These are phyloP conservation scores for Leucophenga montana DNA, from an alignment of 2,888 invertebrate species.

Conservation along the genomic window DNA sequence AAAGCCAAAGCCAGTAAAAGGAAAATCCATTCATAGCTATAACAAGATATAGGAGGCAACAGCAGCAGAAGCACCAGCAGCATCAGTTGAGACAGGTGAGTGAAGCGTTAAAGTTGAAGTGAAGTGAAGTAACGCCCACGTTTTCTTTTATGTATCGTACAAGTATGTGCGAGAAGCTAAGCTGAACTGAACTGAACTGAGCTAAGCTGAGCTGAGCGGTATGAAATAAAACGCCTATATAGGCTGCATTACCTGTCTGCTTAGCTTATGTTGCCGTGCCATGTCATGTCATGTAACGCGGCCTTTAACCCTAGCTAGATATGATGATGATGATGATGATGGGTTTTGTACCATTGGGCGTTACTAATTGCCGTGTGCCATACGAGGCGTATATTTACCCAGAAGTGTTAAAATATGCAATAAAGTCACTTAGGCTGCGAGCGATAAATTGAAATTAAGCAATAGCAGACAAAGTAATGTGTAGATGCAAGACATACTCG, in stretches of 20 bases:
- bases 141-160: too few relatives aligned
- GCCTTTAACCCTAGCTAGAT: too few relatives aligned
- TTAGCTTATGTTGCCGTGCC: too few relatives aligned
- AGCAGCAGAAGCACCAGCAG: neutral
- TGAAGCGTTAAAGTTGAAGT: neutral
- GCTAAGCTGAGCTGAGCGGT: too few relatives aligned
- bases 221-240: too few relatives aligned
- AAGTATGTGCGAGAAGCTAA: too few relatives aligned
- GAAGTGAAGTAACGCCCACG: too few relatives aligned
- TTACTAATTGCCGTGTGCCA: conserved; percentile 47
- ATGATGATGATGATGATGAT: neutral
- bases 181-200: too few relatives aligned
- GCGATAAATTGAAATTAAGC: neutral
- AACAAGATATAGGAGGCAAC: neutral
- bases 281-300: too few relatives aligned
- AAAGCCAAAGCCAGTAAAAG: too few relatives aligned
- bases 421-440: conserved; percentile 29
- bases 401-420: conserved; percentile 45
- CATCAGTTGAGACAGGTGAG: neutral
- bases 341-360: conserved; percentile 31
- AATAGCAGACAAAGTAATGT: neutral
- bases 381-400: conserved; percentile 14
- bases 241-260: too few relatives aligned
- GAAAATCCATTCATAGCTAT: neutral
- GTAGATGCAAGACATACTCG: too few relatives aligned